Evolutionary conservation across 2,113 vertebrate species (phyloP).

Genomic region (Podocnemis expansa): DNA sequence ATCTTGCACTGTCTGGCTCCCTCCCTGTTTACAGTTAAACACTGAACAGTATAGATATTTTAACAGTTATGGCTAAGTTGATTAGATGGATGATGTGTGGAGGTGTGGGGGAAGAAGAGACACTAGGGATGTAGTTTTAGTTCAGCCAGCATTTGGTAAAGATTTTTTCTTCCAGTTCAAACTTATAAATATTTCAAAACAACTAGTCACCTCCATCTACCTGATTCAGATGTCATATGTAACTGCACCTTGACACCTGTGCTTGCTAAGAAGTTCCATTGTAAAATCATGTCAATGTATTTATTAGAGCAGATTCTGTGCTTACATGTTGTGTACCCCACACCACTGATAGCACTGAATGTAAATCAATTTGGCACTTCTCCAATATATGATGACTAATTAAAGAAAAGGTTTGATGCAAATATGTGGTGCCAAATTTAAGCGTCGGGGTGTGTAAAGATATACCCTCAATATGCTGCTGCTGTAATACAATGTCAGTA

Average conservation of each 20-base stretch:
- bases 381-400: constrained; percentile 15
- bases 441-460: constrained; percentile 8
- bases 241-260: neutral
- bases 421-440: neutral
- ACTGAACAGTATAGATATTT: neutral
- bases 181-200: neutral
- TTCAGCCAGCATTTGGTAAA: neutral
- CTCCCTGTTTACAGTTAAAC: neutral
- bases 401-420: neutral
- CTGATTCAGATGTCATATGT: neutral
- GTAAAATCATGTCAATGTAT: neutral
- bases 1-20: neutral
- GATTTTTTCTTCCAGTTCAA: neutral
- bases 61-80: neutral
- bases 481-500: neutral
- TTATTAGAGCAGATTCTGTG: neutral
- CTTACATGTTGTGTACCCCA: neutral
- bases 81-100: neutral
- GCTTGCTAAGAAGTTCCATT: neutral
- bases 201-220: neutral
- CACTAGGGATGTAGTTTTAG: neutral
- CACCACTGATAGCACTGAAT: neutral
- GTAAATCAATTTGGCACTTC: neutral
- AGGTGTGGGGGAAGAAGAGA: neutral
- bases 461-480: neutral